These are phyloP conservation scores for Chloroceryle inda DNA, from an alignment of 2,797 vertebrate genomes.

Conservation along the genomic window DNA sequence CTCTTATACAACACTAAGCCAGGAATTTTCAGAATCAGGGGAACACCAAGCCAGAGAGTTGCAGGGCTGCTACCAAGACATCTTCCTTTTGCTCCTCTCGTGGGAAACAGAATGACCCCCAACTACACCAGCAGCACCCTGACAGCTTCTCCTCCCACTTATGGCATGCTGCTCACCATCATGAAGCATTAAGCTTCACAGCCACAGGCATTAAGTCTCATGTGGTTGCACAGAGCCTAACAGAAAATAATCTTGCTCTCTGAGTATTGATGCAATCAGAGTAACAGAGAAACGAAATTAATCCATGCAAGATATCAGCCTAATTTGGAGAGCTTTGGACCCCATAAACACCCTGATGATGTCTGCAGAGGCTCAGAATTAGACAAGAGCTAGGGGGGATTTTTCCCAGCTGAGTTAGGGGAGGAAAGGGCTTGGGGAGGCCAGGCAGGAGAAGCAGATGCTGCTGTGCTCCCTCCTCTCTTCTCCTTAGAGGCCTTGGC, in stretches of 20 bases:
- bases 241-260: background rate
- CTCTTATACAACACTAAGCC: background rate
- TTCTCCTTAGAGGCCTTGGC: background rate
- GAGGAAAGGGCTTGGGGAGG: background rate
- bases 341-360: rapidly evolving
- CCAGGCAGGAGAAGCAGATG: background rate
- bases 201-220: background rate
- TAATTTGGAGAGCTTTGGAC: background rate
- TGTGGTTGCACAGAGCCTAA: background rate
- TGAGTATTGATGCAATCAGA: background rate
- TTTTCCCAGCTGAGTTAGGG: background rate
- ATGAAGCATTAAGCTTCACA: background rate
- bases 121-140: background rate
- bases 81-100: background rate
- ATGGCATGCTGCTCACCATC: background rate
- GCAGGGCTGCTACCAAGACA: background rate
- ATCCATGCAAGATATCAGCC: background rate
- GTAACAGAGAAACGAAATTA: background rate
- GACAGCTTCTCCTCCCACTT: background rate
- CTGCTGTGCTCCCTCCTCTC: background rate
- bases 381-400: background rate
- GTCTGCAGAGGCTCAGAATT: background rate
- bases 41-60: background rate
- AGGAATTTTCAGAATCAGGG: background rate
- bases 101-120: background rate